Evolutionary conservation across 2,888 invertebrate genomes (phyloP), one percentile per base, ranked within the genome.

Genomic region (Ptychoptera albimana): DNA sequence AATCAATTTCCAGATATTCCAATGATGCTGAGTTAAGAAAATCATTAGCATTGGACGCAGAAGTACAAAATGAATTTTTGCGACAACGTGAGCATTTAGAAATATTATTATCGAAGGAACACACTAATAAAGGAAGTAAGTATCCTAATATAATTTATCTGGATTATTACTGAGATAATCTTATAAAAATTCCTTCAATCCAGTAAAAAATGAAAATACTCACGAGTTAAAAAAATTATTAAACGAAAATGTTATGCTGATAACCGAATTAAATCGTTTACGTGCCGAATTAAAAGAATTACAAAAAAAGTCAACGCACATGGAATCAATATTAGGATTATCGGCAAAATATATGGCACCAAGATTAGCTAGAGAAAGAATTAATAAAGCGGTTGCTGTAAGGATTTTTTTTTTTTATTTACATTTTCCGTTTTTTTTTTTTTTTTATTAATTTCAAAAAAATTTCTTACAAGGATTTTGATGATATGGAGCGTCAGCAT

Each of bases 61-160:
- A 82, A 50, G 79, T 79, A 0, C 76, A 79, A 15, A 73, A 74
- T 15, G 85, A 85, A 61, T 82, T 86, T 55, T 70, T 81, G 51
- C 72, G 86, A 1, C 91, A 92, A 58, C 70, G 88, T 34, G 82
- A 82, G 50, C 84, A 88, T 58, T 70, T 92, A 30, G 91, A 91
- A 54, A 73, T 42, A 13, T 32, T 38, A 23, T 10, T 15, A 11
- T 10, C 16, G 6, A 31, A 13, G 13, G 14, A 38, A 7, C 37
- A 46, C 39, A 32, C 36, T 15, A 39, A 42, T 23, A 23, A 23
- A 23, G 23, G 23, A 23, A 23, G 23, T 7, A 23, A 23, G 23
- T 23, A n/a, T n/a, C n/a, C n/a, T n/a, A n/a, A n/a, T 39, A 9
- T 29, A 39, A 16, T 23, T 39, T 39, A 16, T 23, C 11, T 11